Evolutionary conservation across 1,140 invertebrate species (phyloP).

Genomic region (Bombus superbus): DNA sequence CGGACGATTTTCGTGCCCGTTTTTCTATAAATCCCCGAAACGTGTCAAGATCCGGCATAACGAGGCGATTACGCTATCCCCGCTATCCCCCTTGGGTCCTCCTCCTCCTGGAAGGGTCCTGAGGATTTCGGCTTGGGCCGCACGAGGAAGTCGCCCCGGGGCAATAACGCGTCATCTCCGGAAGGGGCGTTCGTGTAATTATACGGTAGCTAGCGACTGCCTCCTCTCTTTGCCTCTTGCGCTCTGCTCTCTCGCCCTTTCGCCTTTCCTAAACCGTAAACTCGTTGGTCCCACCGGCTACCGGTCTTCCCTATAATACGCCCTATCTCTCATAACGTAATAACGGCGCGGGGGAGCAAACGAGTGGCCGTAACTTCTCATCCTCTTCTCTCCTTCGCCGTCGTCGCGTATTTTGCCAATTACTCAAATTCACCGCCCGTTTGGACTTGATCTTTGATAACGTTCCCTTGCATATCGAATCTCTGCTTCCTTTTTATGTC

Average conservation of each 20-base stretch:
- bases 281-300: conserved; percentile 76
- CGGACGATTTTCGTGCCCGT: conserved; percentile 24
- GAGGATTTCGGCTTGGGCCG: conserved; percentile 69
- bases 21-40: conserved; percentile 63
- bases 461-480: background rate
- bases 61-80: conserved; percentile 68
- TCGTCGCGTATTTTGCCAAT: conserved; percentile 32
- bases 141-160: conserved; percentile 71
- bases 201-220: conserved; percentile 79
- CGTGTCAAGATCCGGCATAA: conserved; percentile 61
- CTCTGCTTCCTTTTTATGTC: background rate
- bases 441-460: background rate
- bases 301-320: conserved; percentile 81
- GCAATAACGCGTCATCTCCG: conserved; percentile 73
- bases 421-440: conserved; percentile 32
- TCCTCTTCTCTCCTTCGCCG: background rate
- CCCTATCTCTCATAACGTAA: conserved; percentile 77
- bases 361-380: conserved; percentile 76
- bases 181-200: conserved; percentile 78
- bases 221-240: conserved; percentile 68
- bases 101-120: conserved; percentile 52
- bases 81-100: conserved; percentile 60
- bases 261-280: conserved; percentile 77
- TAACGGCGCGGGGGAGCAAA: conserved; percentile 74
- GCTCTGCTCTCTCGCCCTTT: conserved; percentile 46